These are phyloP conservation scores for Helogale parvula DNA, from an alignment of 2,113 vertebrate species.

Conservation along the genomic window DNA sequence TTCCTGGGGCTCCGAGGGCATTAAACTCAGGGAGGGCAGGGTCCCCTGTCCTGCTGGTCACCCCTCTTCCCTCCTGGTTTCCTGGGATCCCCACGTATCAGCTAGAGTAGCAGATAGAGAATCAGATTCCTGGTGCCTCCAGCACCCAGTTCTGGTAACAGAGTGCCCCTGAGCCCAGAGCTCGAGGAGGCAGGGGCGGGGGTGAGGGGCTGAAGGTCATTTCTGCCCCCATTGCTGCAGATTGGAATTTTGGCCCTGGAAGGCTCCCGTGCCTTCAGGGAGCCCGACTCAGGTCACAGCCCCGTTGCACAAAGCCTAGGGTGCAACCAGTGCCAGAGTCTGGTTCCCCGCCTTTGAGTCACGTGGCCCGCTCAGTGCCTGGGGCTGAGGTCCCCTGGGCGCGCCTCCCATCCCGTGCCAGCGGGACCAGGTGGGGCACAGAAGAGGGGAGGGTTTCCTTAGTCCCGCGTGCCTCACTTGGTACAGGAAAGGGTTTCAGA, in stretches of 20 bases:
- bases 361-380: accelerated
- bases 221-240: neutral
- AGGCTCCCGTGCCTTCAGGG: neutral
- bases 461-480: neutral
- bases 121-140: accelerated
- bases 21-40: no score
- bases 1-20: accelerated
- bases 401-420: accelerated
- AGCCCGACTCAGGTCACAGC: neutral
- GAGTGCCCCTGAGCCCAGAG: neutral
- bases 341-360: neutral
- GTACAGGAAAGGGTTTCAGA: neutral
- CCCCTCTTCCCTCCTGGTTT: neutral
- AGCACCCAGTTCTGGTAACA: accelerated
- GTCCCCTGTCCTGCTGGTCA: accelerated
- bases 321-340: accelerated
- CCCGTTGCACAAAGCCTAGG: accelerated
- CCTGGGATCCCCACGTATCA: neutral
- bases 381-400: neutral
- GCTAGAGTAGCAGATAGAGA: no score
- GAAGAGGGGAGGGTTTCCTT: neutral
- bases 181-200: neutral
- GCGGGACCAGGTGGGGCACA: no score
- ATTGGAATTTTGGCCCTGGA: neutral
- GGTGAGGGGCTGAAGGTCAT: no score